phyloP scores from a whole-genome alignment of 2,888 invertebrate genomes.

The Lepidochrysops patricia region DNA sequence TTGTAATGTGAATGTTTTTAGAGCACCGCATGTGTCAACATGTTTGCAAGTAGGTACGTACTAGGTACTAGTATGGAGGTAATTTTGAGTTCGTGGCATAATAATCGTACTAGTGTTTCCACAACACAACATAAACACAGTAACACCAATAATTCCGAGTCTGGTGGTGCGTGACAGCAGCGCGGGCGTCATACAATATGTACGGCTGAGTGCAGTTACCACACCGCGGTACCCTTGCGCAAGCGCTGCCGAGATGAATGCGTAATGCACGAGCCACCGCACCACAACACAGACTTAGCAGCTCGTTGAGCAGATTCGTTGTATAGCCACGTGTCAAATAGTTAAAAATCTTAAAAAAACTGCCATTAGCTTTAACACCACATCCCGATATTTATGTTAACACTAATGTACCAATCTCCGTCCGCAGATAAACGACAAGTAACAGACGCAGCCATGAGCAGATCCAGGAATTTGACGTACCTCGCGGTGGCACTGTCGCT shows the following conservation, averaged over 20 bases:
- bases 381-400: no score
- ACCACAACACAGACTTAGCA: not conserved
- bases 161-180: not conserved
- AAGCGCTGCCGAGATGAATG: slow-evolving; percentile 8
- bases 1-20: no score
- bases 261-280: not conserved
- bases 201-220: not conserved
- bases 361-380: no score
- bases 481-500: slow-evolving; percentile 35
- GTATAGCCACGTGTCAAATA: not conserved
- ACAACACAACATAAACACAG: not conserved
- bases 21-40: no score
- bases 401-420: no score
- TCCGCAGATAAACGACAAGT: slow-evolving; percentile 14
- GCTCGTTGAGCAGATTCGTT: no score
- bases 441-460: slow-evolving; percentile 7
- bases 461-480: slow-evolving; percentile 36
- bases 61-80: no score
- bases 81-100: not conserved
- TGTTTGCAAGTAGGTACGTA: no score
- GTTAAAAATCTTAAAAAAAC: not conserved
- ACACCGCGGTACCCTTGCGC: not conserved
- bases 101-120: not conserved
- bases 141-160: not conserved
- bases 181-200: not conserved